Conservation (phyloP, 2,888 invertebrate genomes). For the Chouioia cunea region DNA sequence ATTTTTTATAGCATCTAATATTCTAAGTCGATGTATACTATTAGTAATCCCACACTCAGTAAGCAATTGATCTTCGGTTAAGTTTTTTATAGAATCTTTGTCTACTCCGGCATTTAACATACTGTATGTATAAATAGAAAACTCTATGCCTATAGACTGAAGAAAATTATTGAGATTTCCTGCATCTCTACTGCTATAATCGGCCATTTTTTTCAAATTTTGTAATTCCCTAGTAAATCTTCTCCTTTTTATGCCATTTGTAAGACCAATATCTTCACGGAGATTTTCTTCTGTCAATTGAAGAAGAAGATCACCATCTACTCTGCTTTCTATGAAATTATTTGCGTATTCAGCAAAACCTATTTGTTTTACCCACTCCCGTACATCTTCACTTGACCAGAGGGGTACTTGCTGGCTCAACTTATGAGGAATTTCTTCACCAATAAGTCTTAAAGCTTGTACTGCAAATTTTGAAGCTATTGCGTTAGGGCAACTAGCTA, state of each 20-base stretch:
- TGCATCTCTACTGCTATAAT: slow-evolving; percentile 94
- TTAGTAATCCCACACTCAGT: slow-evolving; percentile 93
- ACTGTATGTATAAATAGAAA: slow-evolving; percentile 95
- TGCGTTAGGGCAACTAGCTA: slow-evolving; percentile 97
- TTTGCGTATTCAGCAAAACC: slow-evolving; percentile 88
- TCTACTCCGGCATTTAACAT: slow-evolving; percentile 97
- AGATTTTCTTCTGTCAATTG: slow-evolving; percentile 94
- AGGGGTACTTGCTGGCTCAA: slow-evolving; percentile 97
- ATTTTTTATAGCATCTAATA: slow-evolving; percentile 87
- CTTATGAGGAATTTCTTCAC: slow-evolving; percentile 97
- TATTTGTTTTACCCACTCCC: slow-evolving; percentile 98
- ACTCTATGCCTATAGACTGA: slow-evolving; percentile 86
- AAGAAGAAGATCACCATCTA: slow-evolving; percentile 95
- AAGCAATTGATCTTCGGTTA: slow-evolving; percentile 92
- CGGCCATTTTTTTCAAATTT: slow-evolving; percentile 94
- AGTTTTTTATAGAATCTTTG: slow-evolving; percentile 84
- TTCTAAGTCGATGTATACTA: slow-evolving; percentile 93
- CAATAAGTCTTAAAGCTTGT: slow-evolving; percentile 90
- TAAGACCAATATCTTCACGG: slow-evolving; percentile 90
- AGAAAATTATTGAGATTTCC: slow-evolving; percentile 91
- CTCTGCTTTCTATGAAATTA: slow-evolving; percentile 90
- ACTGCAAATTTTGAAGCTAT: slow-evolving; percentile 97
- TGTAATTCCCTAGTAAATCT: slow-evolving; percentile 93
- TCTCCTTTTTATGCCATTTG: slow-evolving; percentile 93
- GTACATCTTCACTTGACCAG: slow-evolving; percentile 97